A percentile compares a stretch with the other conserved stretches of the same genome.
Evolutionary conservation across 2,113 vertebrate genomes (phyloP).

Genomic region (Perccottus glenii): DNA sequence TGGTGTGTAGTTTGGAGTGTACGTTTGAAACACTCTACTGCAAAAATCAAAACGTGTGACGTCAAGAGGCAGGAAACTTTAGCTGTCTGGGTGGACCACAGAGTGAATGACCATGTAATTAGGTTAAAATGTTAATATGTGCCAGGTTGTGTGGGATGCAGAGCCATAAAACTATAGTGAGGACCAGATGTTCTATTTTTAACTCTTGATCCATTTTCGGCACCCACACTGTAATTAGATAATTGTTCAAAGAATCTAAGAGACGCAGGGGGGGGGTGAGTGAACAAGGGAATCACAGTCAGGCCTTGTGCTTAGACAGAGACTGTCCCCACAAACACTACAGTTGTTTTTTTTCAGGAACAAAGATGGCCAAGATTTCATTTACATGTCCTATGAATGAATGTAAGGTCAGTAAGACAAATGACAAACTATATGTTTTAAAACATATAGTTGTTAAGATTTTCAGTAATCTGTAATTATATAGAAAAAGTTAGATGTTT

Average conservation of each 20-base stretch:
- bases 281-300: constrained; percentile 47
- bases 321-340: too few relatives aligned
- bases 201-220: constrained; percentile 70
- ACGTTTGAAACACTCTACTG: constrained; percentile 26
- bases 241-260: constrained; percentile 71
- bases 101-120: constrained; percentile 77
- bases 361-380: not conserved
- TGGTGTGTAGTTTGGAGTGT: not conserved
- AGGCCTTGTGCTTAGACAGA: constrained; percentile 35
- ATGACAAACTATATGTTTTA: too few relatives aligned
- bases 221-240: constrained; percentile 72
- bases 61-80: constrained; percentile 78
- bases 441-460: too few relatives aligned
- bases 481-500: too few relatives aligned
- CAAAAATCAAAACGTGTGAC: constrained; percentile 68
- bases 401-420: too few relatives aligned
- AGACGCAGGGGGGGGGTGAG: constrained; percentile 55
- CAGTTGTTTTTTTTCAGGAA: too few relatives aligned
- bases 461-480: too few relatives aligned
- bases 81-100: constrained; percentile 73
- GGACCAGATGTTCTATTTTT: constrained; percentile 79
- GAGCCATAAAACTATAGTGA: constrained; percentile 69
- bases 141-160: constrained; percentile 74
- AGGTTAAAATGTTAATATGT: constrained; percentile 77
- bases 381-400: not conserved